Evolutionary conservation across 2,888 invertebrate genomes (phyloP).

Genomic region (Apocheima hispidaria): DNA sequence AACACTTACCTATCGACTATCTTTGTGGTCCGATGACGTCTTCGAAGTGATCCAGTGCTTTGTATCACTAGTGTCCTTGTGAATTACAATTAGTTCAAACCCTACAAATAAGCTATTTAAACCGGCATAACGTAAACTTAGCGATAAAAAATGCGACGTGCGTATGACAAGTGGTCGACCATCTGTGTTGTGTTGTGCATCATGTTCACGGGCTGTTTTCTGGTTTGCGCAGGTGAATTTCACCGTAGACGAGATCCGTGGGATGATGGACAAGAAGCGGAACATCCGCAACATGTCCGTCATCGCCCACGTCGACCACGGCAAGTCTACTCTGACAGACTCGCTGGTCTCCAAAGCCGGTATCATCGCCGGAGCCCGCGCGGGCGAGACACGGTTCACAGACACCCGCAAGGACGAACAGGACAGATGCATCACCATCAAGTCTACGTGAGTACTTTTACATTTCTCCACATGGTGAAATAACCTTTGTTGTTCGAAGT

Average conservation of each 20-base stretch:
- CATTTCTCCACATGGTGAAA: slow-evolving; percentile 58
- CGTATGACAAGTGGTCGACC: slow-evolving; percentile 60
- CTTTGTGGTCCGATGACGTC: slow-evolving; percentile 82
- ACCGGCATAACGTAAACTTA: not conserved
- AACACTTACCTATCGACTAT: slow-evolving; percentile 60
- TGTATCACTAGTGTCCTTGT: slow-evolving; percentile 57
- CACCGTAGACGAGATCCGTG: slow-evolving; percentile 99
- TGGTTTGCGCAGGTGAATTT: slow-evolving; percentile 97
- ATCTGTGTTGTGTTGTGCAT: slow-evolving; percentile 68
- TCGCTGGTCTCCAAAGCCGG: slow-evolving; percentile 99
- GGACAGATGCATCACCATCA: slow-evolving; percentile 99
- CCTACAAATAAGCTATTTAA: not conserved
- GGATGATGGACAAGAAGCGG: slow-evolving; percentile 99
- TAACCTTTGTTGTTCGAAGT: slow-evolving; percentile 48
- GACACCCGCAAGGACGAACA: slow-evolving; percentile 99
- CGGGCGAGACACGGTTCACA: slow-evolving; percentile 99
- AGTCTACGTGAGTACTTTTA: slow-evolving; percentile 95
- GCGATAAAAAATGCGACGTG: slow-evolving; percentile 63
- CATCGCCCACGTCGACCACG: slow-evolving; percentile 99
- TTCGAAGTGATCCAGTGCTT: slow-evolving; percentile 67
- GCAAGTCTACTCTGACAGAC: slow-evolving; percentile 99
- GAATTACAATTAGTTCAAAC: slow-evolving; percentile 8
- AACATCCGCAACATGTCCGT: slow-evolving; percentile 99
- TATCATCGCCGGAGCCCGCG: slow-evolving; percentile 99
- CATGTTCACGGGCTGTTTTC: slow-evolving; percentile 68